Percentiles rank a stretch among this genome's conserved stretches.
These are phyloP conservation scores for Barbus barbus DNA, from an alignment of 2,113 vertebrate genomes.

Conservation along the genomic window DNA sequence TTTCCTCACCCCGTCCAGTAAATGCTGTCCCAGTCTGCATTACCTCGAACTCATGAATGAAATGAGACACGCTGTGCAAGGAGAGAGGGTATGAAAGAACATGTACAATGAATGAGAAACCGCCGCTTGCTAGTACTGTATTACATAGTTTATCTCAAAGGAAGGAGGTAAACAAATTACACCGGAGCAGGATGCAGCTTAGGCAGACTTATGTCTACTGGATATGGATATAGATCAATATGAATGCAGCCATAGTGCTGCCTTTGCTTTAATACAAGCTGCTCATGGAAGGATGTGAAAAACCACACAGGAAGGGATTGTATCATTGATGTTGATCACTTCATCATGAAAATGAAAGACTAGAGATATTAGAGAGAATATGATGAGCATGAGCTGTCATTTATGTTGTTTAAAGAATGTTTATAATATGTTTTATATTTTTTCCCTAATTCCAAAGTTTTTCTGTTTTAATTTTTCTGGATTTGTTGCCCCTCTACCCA, in stretches of 20 bases:
- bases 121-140: neutral
- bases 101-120: constrained; percentile 21
- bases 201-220: neutral
- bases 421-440: too few species aligned
- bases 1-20: neutral
- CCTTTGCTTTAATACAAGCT: constrained; percentile 1
- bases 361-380: neutral
- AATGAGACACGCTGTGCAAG: neutral
- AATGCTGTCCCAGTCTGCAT: neutral
- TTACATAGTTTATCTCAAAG: constrained; percentile 26
- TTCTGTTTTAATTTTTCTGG: too few species aligned
- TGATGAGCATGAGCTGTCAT: neutral
- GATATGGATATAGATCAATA: constrained; percentile 40
- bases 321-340: neutral
- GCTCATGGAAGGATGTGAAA: constrained; percentile 31
- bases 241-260: neutral
- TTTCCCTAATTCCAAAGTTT: too few species aligned
- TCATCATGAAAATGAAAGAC: neutral
- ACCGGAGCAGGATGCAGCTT: constrained; percentile 25
- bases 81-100: neutral
- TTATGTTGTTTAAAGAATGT: neutral
- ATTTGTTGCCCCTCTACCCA: too few species aligned
- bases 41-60: neutral
- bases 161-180: constrained; percentile 23
- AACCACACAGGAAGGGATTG: constrained; percentile 29